Evolutionary conservation across 1,140 invertebrate genomes (phyloP), one percentile per base, ranked within the genome.

Genomic region (Pseudoatta argentina): DNA sequence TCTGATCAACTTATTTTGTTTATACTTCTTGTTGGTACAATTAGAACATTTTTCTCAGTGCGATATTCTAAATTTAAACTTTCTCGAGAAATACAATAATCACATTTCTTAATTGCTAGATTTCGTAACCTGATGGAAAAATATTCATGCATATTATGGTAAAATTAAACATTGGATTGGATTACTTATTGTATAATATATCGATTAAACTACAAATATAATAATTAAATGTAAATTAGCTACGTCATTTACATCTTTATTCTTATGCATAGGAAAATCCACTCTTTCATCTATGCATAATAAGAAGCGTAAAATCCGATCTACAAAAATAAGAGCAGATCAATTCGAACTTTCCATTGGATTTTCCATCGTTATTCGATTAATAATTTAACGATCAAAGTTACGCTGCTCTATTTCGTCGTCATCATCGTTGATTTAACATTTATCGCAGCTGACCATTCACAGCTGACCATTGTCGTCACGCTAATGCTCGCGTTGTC

Each of bases 401-500:
- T 34, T 39, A 59, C 67, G 12, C 39, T 63, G 39, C 18, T 59
- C 67, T 61, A 82, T 59, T 73, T 61, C 34, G 30, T 81, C 27
- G 10, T 59, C 53, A 21, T 39, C 73, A 34, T 39, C 73, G 48
- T 76, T 8, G 39, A 48, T 76, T 24, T 4, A 39, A 30, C 21
- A 82, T 82, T 82, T 27, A 71, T 73, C 44, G 53, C 77, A 39
- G 34, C 34, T 39, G 34, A 34, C 34, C 34, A 34, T 34, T 34
- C 34, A 78, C 64, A 72, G 72, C 16, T 83, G 88, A 75, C 39
- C 59, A 27, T 57, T 27, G 55, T 30, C 61, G 75, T 86, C 76
- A 86, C 85, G 76, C 61, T 64, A 67, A 67, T 79, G 75, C 30
- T 82, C 78, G 59, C 83, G 53, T 30, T 30, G 57, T 30, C 27